Conservation (phyloP, 2,888 invertebrate genomes). For the Sussaba pulchella region DNA sequence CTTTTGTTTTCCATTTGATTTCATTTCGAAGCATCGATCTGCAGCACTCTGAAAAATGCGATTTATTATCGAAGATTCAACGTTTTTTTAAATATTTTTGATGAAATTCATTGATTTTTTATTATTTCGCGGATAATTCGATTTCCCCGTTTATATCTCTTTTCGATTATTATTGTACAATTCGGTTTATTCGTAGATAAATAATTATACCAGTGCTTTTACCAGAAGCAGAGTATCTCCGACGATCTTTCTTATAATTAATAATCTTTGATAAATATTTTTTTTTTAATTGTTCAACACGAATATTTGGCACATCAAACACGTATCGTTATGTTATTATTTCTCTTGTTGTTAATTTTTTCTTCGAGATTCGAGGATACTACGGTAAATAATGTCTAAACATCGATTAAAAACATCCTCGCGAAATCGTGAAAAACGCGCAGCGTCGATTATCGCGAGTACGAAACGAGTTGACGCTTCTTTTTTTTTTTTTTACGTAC, state of each 20-base stretch:
- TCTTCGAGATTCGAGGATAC: slow-evolving; percentile 20
- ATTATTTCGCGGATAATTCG: background rate
- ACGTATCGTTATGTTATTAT: slow-evolving; percentile 68
- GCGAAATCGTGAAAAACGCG: slow-evolving; percentile 31
- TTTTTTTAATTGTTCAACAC: slow-evolving; percentile 82
- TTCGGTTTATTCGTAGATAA: slow-evolving; percentile 65
- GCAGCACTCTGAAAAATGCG: too few species aligned
- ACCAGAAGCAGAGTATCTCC: slow-evolving; percentile 60
- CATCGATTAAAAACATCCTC: slow-evolving; percentile 51
- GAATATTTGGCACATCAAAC: slow-evolving; percentile 83
- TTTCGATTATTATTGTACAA: slow-evolving; percentile 64
- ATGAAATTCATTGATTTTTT: slow-evolving; percentile 4
- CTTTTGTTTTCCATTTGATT: too few species aligned
- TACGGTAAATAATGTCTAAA: slow-evolving; percentile 52
- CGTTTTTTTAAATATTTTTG: background rate
- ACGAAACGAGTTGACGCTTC: slow-evolving; percentile 41
- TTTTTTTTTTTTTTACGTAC: slow-evolving; percentile 69
- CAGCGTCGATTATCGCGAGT: slow-evolving; percentile 36
- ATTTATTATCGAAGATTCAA: too few species aligned
- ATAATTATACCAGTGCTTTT: slow-evolving; percentile 62
- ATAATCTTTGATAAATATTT: slow-evolving; percentile 79
- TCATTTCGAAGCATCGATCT: too few species aligned
- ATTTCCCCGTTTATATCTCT: slow-evolving; percentile 5
- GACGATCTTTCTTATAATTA: slow-evolving; percentile 26
- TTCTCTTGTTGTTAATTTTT: slow-evolving; percentile 44